Base-by-base conservation (phyloP, 2,797 vertebrate species). In the Ptychobarbus kaznakovi region DNA sequence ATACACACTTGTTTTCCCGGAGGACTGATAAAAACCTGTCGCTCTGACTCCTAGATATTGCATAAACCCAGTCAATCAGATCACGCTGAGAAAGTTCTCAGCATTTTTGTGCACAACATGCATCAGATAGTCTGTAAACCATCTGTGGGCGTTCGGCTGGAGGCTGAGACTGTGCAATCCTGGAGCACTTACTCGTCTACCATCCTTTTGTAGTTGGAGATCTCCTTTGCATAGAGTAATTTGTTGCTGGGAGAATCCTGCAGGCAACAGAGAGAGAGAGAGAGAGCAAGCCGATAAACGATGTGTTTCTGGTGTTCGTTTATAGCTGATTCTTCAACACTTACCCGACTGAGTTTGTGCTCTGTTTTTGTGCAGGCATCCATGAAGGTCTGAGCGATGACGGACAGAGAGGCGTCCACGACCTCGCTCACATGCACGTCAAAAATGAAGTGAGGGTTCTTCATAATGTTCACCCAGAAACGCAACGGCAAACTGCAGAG, bases 351-450 rank as follows among this genome's bases (percentile, higher is more conserved):
- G 93, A 99, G 96, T 93, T 99, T 99, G 96, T 99, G 98, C 93
- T 99, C 98, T 4, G 96, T 98, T 95, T 99, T 97, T 73, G 98
- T 99, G 94, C 98, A 99, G 90, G 98, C 98, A 56, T 99, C 98
- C 98, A 99, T 99, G 95, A 99, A 99, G 89, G 98, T 99, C 96
- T 99, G 98, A 53, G 98, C 98, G n/a, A 99, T 98, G 92, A 99
- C 98, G 0, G 98, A 99, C 92, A 99, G 95, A 44, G 98, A 98
- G 78, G 98, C 97, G 65, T 99, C 98, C 88, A 99, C 97, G 90
- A 99, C 97, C 93, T 99, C 98, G 0, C 97, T 96, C 92, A 99
- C 98, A 0, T 99, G 98, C 86, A 99, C 97, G 11, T 99, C 98
- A 0, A 99, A 99, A 92, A 96, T 99, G 94, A 99, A 99, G 89